Evolutionary conservation across 2,797 vertebrate species (phyloP), one percentile per base, ranked within the genome.

Genomic region (Coregonus sp.): DNA sequence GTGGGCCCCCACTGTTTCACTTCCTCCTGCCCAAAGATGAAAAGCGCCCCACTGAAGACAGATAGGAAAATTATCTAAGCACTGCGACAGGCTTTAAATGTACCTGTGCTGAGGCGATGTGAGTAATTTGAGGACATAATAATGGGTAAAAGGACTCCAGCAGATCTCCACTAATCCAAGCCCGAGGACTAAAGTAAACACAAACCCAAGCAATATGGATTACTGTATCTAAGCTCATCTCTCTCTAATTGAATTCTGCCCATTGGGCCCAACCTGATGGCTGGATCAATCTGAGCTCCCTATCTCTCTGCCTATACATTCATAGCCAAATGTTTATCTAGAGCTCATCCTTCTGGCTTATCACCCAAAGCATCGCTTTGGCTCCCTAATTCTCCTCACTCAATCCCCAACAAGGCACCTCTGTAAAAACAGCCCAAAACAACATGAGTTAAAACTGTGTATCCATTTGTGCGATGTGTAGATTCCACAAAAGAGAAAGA

Each of bases 171-270:
- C 77, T 83, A 81, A 84, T 81, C 80, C 78, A 59, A 14, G 74
- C 66, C 70, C 29, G 31, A 47, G 76, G 75, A 72, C 83, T 12
- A 67, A 75, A 63, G 74, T 50, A 86, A 89, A 87, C 70, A 87
- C 69, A 81, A 76, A 78, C 65, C 31, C 66, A 54, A 68, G 50
- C 54, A 75, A 69, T 81, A 79, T 72, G 67, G 76, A 81, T 88
- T 75, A 67, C 31, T 76, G 14, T 71, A 74, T 83, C 71, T 75
- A 71, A 78, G 81, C 77, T 63, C 71, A 78, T 70, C 63, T 73
- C 29, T 61, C 35, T 61, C 74, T 81, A 78, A 85, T 82, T 85
- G 80, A 86, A 86, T 84, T 69, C 35, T 71, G 67, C 73, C 76
- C 75, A 37, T 67, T 77, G 70, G 59, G 51, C 74, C 59, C 75